These are phyloP conservation scores for Macquaria ambigua DNA, from an alignment of 2,113 vertebrate genomes.

Conservation along the genomic window DNA sequence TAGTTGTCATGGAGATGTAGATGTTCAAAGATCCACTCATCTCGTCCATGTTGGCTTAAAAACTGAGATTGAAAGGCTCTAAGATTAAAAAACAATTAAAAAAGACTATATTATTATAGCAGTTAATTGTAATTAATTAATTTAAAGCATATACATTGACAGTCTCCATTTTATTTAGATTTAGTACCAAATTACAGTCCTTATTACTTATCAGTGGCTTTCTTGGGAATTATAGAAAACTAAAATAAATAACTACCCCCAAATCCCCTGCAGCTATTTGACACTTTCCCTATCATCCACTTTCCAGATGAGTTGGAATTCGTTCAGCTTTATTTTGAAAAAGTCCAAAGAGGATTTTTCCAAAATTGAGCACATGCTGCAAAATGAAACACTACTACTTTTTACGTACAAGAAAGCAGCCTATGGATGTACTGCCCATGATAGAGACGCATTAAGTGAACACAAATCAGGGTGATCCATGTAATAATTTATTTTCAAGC, in stretches of 20 bases:
- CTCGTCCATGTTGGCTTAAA: too few species aligned
- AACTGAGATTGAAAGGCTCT: too few species aligned
- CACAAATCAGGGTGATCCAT: constrained; percentile 14
- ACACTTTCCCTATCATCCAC: neutral
- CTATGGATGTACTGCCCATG: neutral
- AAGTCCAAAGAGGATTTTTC: neutral
- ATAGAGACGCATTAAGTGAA: neutral
- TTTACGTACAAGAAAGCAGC: neutral
- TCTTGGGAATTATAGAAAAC: neutral
- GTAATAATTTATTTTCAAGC: constrained; percentile 69
- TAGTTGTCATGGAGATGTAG: too few species aligned
- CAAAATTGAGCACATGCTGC: neutral
- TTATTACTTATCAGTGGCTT: neutral
- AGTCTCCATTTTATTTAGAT: neutral
- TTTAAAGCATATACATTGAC: neutral
- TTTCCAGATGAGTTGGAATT: neutral
- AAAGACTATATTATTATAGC: too few species aligned
- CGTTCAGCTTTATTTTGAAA: neutral
- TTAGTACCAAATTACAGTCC: too few species aligned
- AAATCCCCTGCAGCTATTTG: neutral
- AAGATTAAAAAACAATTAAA: too few species aligned
- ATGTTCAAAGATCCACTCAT: too few species aligned
- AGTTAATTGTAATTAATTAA: neutral
- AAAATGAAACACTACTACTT: neutral
- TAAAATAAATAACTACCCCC: neutral